Evolutionary conservation across 1,140 invertebrate species (phyloP), one percentile per base, ranked within the genome.

Genomic region (Drosophila guanche): DNA sequence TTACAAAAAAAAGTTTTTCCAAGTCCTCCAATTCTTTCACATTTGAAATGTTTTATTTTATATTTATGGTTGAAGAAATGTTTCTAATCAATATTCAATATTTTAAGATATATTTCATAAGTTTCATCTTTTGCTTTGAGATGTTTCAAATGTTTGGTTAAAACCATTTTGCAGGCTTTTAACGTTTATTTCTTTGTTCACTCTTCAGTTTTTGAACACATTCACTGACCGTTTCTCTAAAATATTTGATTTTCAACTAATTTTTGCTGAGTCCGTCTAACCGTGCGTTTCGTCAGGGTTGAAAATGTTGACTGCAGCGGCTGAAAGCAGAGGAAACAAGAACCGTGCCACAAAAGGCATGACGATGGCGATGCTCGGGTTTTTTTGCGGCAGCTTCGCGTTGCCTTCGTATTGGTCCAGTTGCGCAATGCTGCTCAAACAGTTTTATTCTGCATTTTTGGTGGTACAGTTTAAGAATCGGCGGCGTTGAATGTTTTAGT

Each of bases 261-360:
- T 43, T 8, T 37, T 40, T 47, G 58, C 43, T 68, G 41, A 10
- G 50, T 77, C 60, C 81, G 81, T 41, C 68, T 12, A 86, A 77
- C 41, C 77, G 77, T 85, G 81, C 61, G 83, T 51, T 75, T 56
- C 68, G 81, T 81, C 55, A 77, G 65, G 86, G 75, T 56, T 52
- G 51, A 81, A 85, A 60, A 74, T 67, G 60, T 67, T 71, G 81
- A 85, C 81, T 85, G 81, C 63, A 59, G 70, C 77, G 65, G 41
- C 55, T 55, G 42, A 66, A 51, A 50, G 54, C 43, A 46, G 43
- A 57, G 57, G 41, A 50, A 23, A 50, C n/a, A 37, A 58, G 40
- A 40, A 57, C 58, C 37, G 55, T 61, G 37, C 57, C 37, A 40
- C 33, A 56, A 58, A 33, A 46, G 74, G 61, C 66, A 59, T 5